Percentiles rank a stretch among this genome's conserved stretches.
Evolutionary conservation across 1,140 invertebrate species (phyloP).

Genomic region (Lordiphosa clarofinis): DNA sequence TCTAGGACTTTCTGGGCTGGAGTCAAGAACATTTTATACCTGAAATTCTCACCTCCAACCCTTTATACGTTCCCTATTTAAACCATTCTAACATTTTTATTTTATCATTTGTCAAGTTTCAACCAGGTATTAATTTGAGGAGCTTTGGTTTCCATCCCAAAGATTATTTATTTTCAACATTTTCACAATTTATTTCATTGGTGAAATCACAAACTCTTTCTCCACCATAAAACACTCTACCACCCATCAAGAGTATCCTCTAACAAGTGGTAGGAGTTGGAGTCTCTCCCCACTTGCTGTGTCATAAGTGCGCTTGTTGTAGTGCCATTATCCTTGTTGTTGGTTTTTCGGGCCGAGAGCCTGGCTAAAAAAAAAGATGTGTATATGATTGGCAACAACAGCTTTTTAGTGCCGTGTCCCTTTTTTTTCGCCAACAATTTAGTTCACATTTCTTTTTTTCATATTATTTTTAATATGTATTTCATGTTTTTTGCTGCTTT

Average conservation of each 20-base stretch:
- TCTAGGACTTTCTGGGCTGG: too few relatives aligned
- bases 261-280: too few relatives aligned
- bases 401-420: constrained; percentile 64
- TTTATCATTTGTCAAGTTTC: too few relatives aligned
- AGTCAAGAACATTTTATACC: too few relatives aligned
- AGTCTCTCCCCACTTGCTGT: constrained; percentile 1
- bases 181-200: background rate
- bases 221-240: too few relatives aligned
- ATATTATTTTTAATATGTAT: constrained; percentile 52
- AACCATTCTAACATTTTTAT: too few relatives aligned
- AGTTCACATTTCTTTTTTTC: constrained; percentile 25
- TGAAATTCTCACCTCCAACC: too few relatives aligned
- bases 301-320: constrained; percentile 40
- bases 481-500: constrained; percentile 48
- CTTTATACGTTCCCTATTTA: too few relatives aligned
- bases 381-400: constrained; percentile 72
- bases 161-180: background rate
- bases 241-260: too few relatives aligned
- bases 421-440: constrained; percentile 48
- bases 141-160: too few relatives aligned
- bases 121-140: too few relatives aligned
- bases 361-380: constrained; percentile 37
- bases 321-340: constrained; percentile 44
- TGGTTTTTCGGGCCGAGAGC: constrained; percentile 25
- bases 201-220: too few relatives aligned